A percentile compares a stretch with the other conserved stretches of the same genome.
Evolutionary conservation across 37 sponge, comb jelly and placozoan genomes (phyloP).

Genomic region (Bolinopsis microptera): DNA sequence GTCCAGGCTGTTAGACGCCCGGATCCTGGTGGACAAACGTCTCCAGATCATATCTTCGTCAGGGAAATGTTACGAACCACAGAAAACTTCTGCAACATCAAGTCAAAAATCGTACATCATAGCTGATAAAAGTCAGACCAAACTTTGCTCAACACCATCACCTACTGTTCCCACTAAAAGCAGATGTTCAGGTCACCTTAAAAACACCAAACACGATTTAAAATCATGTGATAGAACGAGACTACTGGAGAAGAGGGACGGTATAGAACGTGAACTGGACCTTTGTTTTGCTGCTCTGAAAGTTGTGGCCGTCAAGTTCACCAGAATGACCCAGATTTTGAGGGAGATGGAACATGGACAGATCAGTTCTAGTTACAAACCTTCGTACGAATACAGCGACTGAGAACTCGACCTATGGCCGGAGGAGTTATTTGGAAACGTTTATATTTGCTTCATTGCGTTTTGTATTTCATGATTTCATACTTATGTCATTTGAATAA

Average conservation of each 20-base stretch:
- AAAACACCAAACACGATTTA: not conserved
- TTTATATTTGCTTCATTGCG: too few relatives aligned
- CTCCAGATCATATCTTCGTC: not conserved
- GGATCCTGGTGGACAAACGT: not conserved
- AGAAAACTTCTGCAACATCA: not conserved
- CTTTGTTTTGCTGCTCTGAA: conserved; percentile 37
- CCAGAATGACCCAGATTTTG: not conserved
- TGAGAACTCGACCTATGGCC: too few relatives aligned
- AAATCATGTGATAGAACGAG: not conserved
- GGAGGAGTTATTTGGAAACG: too few relatives aligned
- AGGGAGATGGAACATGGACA: not conserved
- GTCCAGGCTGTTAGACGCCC: not conserved
- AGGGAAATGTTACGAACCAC: not conserved
- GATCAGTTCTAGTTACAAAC: too few relatives aligned
- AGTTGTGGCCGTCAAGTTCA: not conserved
- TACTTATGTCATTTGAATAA: too few relatives aligned
- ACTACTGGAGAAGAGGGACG: not conserved
- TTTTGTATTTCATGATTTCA: too few relatives aligned
- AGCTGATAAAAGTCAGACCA: not conserved
- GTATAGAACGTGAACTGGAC: not conserved
- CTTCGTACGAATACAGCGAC: too few relatives aligned
- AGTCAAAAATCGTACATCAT: not conserved
- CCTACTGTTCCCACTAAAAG: not conserved
- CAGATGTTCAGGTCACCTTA: too few relatives aligned
- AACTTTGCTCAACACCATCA: not conserved